These are phyloP conservation scores for Hyposoter didymator DNA, from an alignment of 2,888 invertebrate species.

Conservation along the genomic window DNA sequence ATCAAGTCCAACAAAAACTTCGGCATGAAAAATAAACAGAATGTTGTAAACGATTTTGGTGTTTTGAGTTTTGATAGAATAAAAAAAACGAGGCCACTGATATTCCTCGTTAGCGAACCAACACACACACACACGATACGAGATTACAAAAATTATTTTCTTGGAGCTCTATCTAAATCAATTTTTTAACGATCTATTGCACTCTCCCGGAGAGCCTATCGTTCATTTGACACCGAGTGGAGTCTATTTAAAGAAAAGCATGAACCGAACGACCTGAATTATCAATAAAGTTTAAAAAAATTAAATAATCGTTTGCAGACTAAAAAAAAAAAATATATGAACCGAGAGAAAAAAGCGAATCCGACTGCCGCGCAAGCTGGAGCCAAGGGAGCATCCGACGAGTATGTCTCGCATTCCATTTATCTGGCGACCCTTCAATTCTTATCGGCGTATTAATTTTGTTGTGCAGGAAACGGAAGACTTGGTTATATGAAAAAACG, in stretches of 20 bases:
- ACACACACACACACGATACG: not conserved
- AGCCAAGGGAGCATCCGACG: not conserved
- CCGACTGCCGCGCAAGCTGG: not conserved
- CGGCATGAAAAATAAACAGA: not conserved
- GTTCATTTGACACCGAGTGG: slow-evolving; percentile 35
- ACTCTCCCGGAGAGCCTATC: slow-evolving; percentile 20
- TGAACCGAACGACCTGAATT: slow-evolving; percentile 39
- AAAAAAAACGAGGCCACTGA: not conserved
- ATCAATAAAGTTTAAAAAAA: slow-evolving; percentile 46
- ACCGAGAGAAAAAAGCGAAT: not conserved
- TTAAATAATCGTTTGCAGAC: not conserved
- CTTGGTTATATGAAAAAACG: not conserved
- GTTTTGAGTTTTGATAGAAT: not conserved
- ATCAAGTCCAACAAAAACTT: not conserved
- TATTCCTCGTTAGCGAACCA: not conserved
- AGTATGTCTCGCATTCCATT: not conserved
- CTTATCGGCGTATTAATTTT: not conserved
- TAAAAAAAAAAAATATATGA: not conserved
- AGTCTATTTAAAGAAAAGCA: slow-evolving; percentile 21
- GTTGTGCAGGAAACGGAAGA: too few relatives aligned
- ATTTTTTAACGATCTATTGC: slow-evolving; percentile 31
- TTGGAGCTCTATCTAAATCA: slow-evolving; percentile 7
- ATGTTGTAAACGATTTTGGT: not conserved
- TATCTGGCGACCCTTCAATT: not conserved
- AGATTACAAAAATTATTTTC: not conserved